Evolutionary conservation across 1,140 invertebrate genomes (phyloP).

Genomic region (Drosophila nigrodunni): DNA sequence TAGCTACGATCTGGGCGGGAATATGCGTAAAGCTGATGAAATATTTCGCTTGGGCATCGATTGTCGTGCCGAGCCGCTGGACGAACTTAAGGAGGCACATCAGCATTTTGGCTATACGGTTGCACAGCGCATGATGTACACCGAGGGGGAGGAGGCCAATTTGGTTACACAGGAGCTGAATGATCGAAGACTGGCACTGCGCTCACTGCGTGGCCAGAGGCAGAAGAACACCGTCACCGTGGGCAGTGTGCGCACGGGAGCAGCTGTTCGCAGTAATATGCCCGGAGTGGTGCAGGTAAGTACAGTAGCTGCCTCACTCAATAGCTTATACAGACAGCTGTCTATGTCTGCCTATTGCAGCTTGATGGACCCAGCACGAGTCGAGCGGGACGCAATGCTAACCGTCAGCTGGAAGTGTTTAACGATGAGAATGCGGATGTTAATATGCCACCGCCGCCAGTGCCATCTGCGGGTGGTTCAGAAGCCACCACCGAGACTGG

Average conservation of each 20-base stretch:
- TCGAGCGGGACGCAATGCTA: slow-evolving; percentile 39
- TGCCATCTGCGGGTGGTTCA: background rate
- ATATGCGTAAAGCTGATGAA: slow-evolving; percentile 90
- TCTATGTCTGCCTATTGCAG: slow-evolving; percentile 9
- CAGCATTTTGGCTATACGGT: slow-evolving; percentile 88
- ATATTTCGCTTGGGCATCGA: slow-evolving; percentile 90
- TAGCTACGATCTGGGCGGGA: slow-evolving; percentile 90
- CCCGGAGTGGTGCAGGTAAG: slow-evolving; percentile 73
- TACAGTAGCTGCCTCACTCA: background rate
- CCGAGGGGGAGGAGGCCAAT: slow-evolving; percentile 87
- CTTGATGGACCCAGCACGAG: slow-evolving; percentile 48
- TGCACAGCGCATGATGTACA: slow-evolving; percentile 87
- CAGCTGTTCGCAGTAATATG: slow-evolving; percentile 62
- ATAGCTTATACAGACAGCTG: background rate
- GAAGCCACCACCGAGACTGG: background rate
- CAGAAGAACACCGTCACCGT: slow-evolving; percentile 87
- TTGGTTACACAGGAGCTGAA: slow-evolving; percentile 86
- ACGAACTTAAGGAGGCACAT: slow-evolving; percentile 90
- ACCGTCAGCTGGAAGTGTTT: slow-evolving; percentile 67
- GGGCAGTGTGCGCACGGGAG: slow-evolving; percentile 85
- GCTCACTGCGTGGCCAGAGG: slow-evolving; percentile 85
- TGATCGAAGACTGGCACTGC: slow-evolving; percentile 89
- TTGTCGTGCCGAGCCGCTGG: slow-evolving; percentile 89
- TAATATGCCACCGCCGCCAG: slow-evolving; percentile 39
- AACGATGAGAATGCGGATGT: slow-evolving; percentile 69